These are phyloP conservation scores for Tamandua tetradactyla DNA, from an alignment of 2,797 vertebrate genomes.

Conservation along the genomic window DNA sequence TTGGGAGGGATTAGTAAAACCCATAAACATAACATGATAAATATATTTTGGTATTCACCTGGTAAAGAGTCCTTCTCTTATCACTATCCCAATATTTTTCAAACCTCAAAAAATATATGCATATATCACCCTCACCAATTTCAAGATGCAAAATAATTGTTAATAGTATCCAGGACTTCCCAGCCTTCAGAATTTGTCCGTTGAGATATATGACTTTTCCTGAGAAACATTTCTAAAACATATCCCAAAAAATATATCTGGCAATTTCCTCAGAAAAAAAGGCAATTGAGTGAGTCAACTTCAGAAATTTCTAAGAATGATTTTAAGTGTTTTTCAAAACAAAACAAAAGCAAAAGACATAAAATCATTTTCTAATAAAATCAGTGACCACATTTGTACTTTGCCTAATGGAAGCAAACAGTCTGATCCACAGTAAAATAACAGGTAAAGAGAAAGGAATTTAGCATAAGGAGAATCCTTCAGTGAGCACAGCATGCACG, in stretches of 20 bases:
- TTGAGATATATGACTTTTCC: not conserved
- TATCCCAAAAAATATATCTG: not conserved
- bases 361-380: not conserved
- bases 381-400: not conserved
- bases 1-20: not conserved
- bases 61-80: not conserved
- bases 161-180: not conserved
- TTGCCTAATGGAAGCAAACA: not conserved
- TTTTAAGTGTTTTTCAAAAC: constrained; percentile 30
- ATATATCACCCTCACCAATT: not conserved
- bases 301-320: not conserved
- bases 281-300: not conserved
- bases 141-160: not conserved
- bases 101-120: not conserved
- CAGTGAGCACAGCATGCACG: accelerated
- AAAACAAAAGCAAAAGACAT: not conserved
- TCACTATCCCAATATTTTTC: not conserved
- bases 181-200: not conserved
- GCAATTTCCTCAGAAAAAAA: constrained; percentile 1
- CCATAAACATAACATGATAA: not conserved
- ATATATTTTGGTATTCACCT: not conserved
- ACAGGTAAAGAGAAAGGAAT: not conserved
- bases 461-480: not conserved
- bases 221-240: not conserved
- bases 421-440: not conserved